Percentiles rank a stretch among this genome's conserved stretches.
phyloP scores from a whole-genome alignment of 1,140 invertebrate species.

The Papilio polyxenes region DNA sequence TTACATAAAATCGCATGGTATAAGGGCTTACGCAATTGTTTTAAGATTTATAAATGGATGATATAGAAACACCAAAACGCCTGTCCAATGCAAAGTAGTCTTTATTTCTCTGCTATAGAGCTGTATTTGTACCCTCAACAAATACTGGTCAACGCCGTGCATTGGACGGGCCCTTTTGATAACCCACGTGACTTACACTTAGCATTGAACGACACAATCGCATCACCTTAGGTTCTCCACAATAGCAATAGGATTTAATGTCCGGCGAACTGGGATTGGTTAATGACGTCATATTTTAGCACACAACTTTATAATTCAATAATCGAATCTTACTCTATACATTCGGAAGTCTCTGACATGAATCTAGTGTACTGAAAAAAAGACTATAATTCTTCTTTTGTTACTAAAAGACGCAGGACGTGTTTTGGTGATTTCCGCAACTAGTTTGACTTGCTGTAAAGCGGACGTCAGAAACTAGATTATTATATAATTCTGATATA shows the following conservation, averaged over 20 bases:
- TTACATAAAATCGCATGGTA: constrained; percentile 18
- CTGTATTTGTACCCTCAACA: constrained; percentile 9
- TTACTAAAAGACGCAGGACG: too few relatives aligned
- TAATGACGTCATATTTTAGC: constrained; percentile 36
- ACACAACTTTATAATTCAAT: not conserved
- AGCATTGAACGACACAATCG: constrained; percentile 69
- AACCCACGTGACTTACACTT: constrained; percentile 52
- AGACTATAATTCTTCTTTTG: too few relatives aligned
- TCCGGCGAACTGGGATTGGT: constrained; percentile 32
- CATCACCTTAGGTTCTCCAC: constrained; percentile 69
- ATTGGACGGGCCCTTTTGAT: constrained; percentile 8
- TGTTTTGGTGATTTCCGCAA: too few relatives aligned
- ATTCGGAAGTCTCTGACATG: not conserved
- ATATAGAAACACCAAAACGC: constrained; percentile 27
- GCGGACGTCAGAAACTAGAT: too few relatives aligned
- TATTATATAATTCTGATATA: too few relatives aligned
- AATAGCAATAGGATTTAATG: constrained; percentile 68
- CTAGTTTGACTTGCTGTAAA: too few relatives aligned
- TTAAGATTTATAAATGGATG: constrained; percentile 16
- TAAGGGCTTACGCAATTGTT: not conserved
- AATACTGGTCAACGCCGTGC: not conserved
- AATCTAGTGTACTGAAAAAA: not conserved
- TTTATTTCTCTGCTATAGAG: not conserved
- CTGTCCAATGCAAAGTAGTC: not conserved
- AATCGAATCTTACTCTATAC: not conserved